phyloP scores from a whole-genome alignment of 2,888 invertebrate species.

The Nasonia oneida region DNA sequence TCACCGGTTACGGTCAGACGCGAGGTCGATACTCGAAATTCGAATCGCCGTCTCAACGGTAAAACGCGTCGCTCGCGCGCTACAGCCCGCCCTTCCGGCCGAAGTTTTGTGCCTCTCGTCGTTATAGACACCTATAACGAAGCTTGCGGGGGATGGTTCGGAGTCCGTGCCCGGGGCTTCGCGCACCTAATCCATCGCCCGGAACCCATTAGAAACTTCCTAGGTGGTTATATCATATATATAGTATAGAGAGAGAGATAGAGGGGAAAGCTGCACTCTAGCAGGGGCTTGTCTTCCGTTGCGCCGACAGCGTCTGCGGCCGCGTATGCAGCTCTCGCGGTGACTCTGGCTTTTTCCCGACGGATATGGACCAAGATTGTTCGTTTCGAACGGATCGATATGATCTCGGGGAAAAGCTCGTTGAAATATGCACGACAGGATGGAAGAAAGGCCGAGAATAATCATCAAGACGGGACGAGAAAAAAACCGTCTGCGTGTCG shows the following conservation, averaged over 20 bases:
- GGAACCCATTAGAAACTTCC: slow-evolving; percentile 61
- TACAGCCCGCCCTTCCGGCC: not conserved
- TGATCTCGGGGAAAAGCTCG: not conserved
- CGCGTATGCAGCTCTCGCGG: not conserved
- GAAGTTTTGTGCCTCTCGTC: not conserved
- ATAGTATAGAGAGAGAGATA: not conserved
- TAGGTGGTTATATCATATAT: not conserved
- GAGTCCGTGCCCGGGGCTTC: slow-evolving; percentile 20
- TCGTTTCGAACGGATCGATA: not conserved
- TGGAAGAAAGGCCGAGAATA: not conserved
- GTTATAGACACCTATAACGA: slow-evolving; percentile 10
- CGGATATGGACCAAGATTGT: not conserved
- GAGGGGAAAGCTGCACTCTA: not conserved
- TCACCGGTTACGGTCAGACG: not conserved
- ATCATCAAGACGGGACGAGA: not conserved
- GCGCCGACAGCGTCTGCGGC: not conserved
- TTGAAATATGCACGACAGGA: not conserved
- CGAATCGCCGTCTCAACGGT: not conserved
- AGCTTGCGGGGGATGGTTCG: not conserved
- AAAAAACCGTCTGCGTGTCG: slow-evolving; percentile 12
- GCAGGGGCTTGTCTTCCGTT: not conserved
- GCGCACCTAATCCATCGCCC: slow-evolving; percentile 55
- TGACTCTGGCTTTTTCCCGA: not conserved
- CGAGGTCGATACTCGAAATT: not conserved
- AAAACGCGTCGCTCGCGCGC: not conserved